Base-by-base conservation (phyloP, 2,888 invertebrate species). In the Carpatolechia fugitivella region DNA sequence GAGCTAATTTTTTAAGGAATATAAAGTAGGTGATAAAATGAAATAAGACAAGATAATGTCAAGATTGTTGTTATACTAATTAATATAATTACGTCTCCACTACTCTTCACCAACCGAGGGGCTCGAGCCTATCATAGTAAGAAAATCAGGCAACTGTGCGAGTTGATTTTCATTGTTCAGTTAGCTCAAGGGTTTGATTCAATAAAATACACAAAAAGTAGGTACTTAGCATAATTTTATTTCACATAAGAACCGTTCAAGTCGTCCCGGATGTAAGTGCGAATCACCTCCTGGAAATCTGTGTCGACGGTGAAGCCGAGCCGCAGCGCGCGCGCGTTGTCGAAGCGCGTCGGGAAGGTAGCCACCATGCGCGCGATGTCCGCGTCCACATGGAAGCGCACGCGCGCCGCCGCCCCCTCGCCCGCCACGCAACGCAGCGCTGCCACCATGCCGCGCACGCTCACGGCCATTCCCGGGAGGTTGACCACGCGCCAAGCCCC, bases 401-500 rank as follows among this genome's bases (percentile, higher is more conserved):
- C 78, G 31, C 77, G 71, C 16, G 71, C 66, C 0, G 76, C 78
- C 11, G 64, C 72, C 40, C 44, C 63, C 7, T 70, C 66, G 7
- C 87, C 87, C n/a, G 82, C 83, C 11, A 73, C 78, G 1, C 60
- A 60, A 1, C 70, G 63, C 40, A 88, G 64, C 36, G 85, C 82
- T 14, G 61, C 58, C 44, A 85, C 54, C 80, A 85, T 84, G 10
- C 76, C 78, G 0, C 60, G 57, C 29, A 78, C 81, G 3, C 81
- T 60, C 5, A 81, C 80, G 53, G 74, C 63, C 35, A 88, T 60
- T 13, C 88, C 88, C 1, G 89, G 89, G 52, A 88, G 64, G 58
- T 74, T 75, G 0, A 87, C 63, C 6, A 68, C 76, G 14, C 82
- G 76, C 76, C 82, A 75, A 36, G 67, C 48, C 1, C 78, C 79